phyloP scores from a whole-genome alignment of 2,113 vertebrate species.

The Mystacornis crossleyi region DNA sequence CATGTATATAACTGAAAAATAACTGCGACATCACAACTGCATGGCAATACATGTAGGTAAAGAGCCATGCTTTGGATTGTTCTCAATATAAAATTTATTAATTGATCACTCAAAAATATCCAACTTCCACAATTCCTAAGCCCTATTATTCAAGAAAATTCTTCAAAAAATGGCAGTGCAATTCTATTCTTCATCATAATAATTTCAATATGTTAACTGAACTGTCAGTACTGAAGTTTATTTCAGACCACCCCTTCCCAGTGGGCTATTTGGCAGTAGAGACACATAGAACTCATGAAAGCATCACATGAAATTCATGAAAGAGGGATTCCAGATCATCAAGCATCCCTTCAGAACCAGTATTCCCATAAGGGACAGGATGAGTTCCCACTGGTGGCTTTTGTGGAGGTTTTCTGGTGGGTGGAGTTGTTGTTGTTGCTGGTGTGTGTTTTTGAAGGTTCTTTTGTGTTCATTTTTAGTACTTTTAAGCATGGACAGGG shows the following conservation, averaged over 20 bases:
- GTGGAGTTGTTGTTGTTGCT: not conserved
- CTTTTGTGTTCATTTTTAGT: not conserved
- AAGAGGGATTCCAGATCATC: not conserved
- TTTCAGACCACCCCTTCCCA: not conserved
- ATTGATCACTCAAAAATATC: not conserved
- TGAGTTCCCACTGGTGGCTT: rapidly evolving
- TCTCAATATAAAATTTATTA: not conserved
- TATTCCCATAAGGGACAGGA: not conserved
- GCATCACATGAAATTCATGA: rapidly evolving
- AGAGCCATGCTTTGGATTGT: not conserved
- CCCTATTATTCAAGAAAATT: not conserved
- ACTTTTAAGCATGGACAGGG: not conserved
- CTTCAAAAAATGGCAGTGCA: not conserved
- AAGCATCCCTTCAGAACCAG: not conserved
- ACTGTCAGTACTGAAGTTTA: not conserved
- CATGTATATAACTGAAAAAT: not conserved
- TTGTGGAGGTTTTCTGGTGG: not conserved
- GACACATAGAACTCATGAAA: not conserved
- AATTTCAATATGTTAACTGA: not conserved
- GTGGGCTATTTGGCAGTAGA: not conserved
- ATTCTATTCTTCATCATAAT: not conserved
- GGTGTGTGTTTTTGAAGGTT: no score
- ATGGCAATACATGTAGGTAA: not conserved
- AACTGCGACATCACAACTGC: not conserved
- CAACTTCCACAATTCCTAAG: not conserved